phyloP scores from a whole-genome alignment of 2,797 vertebrate genomes.

The Threskiornis aethiopicus region DNA sequence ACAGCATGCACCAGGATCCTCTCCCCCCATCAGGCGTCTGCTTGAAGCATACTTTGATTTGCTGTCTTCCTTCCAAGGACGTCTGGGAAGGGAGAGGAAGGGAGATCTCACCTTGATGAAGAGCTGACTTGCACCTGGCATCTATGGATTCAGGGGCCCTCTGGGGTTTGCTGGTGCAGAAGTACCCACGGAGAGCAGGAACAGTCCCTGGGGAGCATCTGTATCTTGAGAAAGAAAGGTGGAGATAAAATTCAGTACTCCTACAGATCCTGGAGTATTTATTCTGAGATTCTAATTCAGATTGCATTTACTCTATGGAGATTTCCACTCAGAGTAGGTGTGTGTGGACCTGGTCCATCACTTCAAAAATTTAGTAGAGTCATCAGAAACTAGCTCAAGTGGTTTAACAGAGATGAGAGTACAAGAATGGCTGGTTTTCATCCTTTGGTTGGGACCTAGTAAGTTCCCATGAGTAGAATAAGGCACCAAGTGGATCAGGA shows the following conservation, averaged over 20 bases:
- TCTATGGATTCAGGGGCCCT: not conserved
- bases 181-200: rapidly evolving
- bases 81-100: not conserved
- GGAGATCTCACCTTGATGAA: not conserved
- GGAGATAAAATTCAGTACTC: not conserved
- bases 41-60: not conserved
- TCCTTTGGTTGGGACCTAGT: not conserved
- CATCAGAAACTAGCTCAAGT: not conserved
- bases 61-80: not conserved
- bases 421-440: not conserved
- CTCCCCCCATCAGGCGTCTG: not conserved
- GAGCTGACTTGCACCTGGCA: not conserved
- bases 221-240: not conserved
- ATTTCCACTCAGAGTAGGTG: not conserved
- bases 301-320: not conserved
- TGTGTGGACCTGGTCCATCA: not conserved
- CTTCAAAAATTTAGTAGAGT: not conserved
- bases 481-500: not conserved
- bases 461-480: not conserved
- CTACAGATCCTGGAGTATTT: not conserved
- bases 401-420: not conserved
- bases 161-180: not conserved
- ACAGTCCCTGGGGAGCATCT: not conserved
- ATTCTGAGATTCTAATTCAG: not conserved
- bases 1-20: not conserved